Percentiles rank a stretch among this genome's conserved stretches.
phyloP scores from a whole-genome alignment of 2,113 vertebrate species.

The Miniopterus natalensis region DNA sequence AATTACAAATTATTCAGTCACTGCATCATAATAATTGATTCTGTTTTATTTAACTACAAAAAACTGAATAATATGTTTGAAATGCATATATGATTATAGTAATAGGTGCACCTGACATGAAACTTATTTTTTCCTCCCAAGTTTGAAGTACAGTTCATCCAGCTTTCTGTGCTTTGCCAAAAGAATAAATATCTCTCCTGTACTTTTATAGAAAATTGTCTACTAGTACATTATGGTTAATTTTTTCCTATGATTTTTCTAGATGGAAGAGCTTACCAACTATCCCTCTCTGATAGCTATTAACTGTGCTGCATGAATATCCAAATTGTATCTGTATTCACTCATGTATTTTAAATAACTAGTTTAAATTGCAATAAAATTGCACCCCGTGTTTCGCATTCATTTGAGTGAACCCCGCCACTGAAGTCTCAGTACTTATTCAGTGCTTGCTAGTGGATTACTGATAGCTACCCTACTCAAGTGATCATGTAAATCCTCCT shows the following conservation, averaged over 20 bases:
- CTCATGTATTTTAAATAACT: constrained; percentile 83
- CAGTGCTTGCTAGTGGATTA: constrained; percentile 82
- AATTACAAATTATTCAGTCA: constrained; percentile 43
- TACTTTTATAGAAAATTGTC: constrained; percentile 71
- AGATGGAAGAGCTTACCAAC: constrained; percentile 74
- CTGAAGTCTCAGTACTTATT: constrained; percentile 80
- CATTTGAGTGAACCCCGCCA: constrained; percentile 79
- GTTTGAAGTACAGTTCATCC: constrained; percentile 54
- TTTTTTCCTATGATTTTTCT: constrained; percentile 79
- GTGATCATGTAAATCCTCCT: constrained; percentile 87
- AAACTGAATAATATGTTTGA: constrained; percentile 49
- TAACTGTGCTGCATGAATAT: constrained; percentile 76
- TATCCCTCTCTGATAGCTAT: constrained; percentile 75
- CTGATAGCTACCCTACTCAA: constrained; percentile 75
- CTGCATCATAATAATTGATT: constrained; percentile 37
- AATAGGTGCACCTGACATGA: constrained; percentile 2
- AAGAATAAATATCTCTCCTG: constrained; percentile 71
- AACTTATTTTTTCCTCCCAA: constrained; percentile 45
- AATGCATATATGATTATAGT: constrained; percentile 48
- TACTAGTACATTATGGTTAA: constrained; percentile 62
- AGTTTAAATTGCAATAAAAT: constrained; percentile 80
- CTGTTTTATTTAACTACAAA: constrained; percentile 54
- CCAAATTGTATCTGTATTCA: constrained; percentile 80
- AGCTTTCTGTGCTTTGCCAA: constrained; percentile 69
- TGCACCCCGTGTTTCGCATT: constrained; percentile 80